phyloP scores from a whole-genome alignment of 2,797 vertebrate species.

The Cuculus canorus region DNA sequence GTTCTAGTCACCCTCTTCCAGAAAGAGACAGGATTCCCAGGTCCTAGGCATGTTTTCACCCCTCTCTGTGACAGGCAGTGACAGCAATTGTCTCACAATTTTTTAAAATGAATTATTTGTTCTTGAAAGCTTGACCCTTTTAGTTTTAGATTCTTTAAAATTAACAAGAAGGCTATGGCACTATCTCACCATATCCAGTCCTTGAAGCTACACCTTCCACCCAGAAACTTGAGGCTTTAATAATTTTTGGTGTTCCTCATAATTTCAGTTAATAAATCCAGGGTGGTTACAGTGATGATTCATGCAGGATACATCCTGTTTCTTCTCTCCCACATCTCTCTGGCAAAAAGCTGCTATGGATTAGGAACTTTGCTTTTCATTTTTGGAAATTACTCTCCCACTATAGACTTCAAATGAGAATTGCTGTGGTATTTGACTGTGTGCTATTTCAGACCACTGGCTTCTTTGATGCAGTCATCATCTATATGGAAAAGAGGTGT shows the following conservation, averaged over 20 bases:
- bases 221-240: conserved; percentile 33
- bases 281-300: conserved; percentile 63
- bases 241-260: conserved; percentile 45
- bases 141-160: background rate
- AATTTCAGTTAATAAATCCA: conserved; percentile 63
- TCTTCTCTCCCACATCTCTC: conserved; percentile 62
- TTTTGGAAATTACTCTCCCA: conserved; percentile 64
- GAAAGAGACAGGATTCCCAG: background rate
- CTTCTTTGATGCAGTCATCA: conserved; percentile 60
- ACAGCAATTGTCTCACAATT: fast-evolving
- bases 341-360: conserved; percentile 54
- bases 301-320: conserved; percentile 62
- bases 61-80: background rate
- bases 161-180: background rate
- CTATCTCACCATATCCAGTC: background rate
- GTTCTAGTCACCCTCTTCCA: background rate
- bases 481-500: conserved; percentile 65
- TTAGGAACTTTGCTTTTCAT: conserved; percentile 62
- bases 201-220: background rate
- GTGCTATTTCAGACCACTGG: conserved; percentile 46
- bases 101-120: background rate
- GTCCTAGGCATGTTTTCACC: background rate
- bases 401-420: conserved; percentile 64
- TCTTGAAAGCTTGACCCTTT: background rate
- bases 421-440: conserved; percentile 56